Conservation (phyloP, 2,113 vertebrate species). For the Thunnus maccoyii region DNA sequence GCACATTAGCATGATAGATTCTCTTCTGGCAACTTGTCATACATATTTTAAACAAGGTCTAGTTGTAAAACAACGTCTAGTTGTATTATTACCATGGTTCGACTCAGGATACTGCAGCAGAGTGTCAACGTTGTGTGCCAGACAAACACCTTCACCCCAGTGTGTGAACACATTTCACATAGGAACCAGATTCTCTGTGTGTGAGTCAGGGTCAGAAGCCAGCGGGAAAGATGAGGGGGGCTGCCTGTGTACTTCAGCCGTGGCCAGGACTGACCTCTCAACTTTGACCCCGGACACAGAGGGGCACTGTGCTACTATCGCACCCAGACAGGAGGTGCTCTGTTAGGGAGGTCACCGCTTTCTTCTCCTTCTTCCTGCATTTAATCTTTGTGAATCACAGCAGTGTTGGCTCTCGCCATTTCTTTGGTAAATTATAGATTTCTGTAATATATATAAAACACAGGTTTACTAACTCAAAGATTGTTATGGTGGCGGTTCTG, state of each 20-base stretch:
- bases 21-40: not conserved
- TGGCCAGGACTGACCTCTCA: slow-evolving; percentile 57
- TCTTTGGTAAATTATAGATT: not conserved
- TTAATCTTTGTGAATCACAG: slow-evolving; percentile 8
- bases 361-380: not conserved
- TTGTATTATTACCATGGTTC: not conserved
- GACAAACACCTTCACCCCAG: slow-evolving; percentile 55
- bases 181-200: slow-evolving; percentile 74
- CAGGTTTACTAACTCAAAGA: too few relatives aligned
- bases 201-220: slow-evolving; percentile 64
- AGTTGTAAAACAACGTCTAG: not conserved
- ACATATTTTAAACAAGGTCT: not conserved
- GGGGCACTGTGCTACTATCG: slow-evolving; percentile 57
- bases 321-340: slow-evolving; percentile 64
- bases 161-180: slow-evolving; percentile 71
- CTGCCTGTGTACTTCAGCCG: slow-evolving; percentile 60
- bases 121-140: slow-evolving; percentile 3
- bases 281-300: slow-evolving; percentile 63
- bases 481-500: too few relatives aligned
- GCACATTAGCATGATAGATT: too few relatives aligned
- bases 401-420: not conserved
- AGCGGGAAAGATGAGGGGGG: slow-evolving; percentile 33
- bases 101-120: not conserved
- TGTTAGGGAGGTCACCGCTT: slow-evolving; percentile 41
- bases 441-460: not conserved